phyloP scores from a whole-genome alignment of 1,140 invertebrate species.

The Drosophila repleta region DNA sequence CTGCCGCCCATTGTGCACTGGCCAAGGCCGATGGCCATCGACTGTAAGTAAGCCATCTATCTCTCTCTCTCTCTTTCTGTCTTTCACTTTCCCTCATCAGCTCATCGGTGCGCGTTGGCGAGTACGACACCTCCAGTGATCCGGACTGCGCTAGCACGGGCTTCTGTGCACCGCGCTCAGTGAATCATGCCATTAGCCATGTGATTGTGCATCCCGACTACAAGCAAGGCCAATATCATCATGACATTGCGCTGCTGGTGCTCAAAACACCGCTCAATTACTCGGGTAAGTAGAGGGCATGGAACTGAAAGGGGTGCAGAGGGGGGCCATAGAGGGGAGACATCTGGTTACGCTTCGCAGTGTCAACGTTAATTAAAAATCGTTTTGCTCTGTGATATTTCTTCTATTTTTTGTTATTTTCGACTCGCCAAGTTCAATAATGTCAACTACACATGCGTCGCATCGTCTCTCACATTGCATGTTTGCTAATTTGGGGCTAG shows the following conservation, averaged over 20 bases:
- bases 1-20: constrained; percentile 89
- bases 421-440: constrained; percentile 65
- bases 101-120: constrained; percentile 87
- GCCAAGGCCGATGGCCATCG: constrained; percentile 88
- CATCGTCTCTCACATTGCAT: constrained; percentile 45
- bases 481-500: constrained; percentile 66
- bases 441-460: constrained; percentile 44
- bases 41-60: constrained; percentile 85
- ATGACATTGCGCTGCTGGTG: constrained; percentile 88
- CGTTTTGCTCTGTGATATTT: constrained; percentile 72
- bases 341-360: constrained; percentile 58
- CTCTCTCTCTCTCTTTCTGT: background rate
- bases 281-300: constrained; percentile 85
- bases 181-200: constrained; percentile 87
- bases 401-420: constrained; percentile 7
- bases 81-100: constrained; percentile 53
- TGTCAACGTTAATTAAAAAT: constrained; percentile 77
- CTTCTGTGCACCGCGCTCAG: constrained; percentile 87
- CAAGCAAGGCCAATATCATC: constrained; percentile 87
- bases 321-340: background rate
- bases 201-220: constrained; percentile 89
- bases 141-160: constrained; percentile 87
- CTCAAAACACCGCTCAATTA: constrained; percentile 88
- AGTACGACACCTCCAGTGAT: constrained; percentile 86
- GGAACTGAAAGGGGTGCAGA: background rate